A percentile compares a stretch with the other conserved stretches of the same genome.
Evolutionary conservation across 2,797 vertebrate species (phyloP).

Genomic region (Schizopygopsis pylzovi): DNA sequence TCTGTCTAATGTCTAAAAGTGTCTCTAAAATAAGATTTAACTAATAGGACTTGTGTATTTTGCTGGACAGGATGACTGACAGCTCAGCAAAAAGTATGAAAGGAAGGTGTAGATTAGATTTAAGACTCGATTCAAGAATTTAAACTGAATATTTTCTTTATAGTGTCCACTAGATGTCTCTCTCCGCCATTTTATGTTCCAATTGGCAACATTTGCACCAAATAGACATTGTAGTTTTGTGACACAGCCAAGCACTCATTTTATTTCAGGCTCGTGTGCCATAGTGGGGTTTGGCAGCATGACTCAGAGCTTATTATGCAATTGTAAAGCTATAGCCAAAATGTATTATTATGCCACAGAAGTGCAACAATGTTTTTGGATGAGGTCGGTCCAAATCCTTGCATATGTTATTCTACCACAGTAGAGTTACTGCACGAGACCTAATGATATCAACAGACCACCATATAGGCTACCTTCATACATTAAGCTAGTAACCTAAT

Average conservation of each 20-base stretch:
- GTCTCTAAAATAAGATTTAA: not conserved
- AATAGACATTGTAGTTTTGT: not conserved
- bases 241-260: not conserved
- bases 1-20: too few species aligned
- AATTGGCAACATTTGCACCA: not conserved
- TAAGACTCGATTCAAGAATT: too few species aligned
- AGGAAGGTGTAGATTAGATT: not conserved
- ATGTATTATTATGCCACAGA: not conserved
- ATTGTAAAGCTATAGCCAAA: constrained; percentile 5
- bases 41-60: not conserved
- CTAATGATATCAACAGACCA: not conserved
- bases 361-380: not conserved
- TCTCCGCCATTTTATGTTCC: not conserved
- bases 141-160: not conserved
- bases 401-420: not conserved
- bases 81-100: not conserved
- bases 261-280: constrained; percentile 9
- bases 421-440: not conserved
- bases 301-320: not conserved
- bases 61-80: too few species aligned
- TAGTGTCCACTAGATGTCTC: constrained; percentile 32
- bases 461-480: not conserved
- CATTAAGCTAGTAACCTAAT: not conserved
- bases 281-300: not conserved
- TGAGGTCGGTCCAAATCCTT: not conserved